Percentiles rank a stretch among this genome's conserved stretches.
These are phyloP conservation scores for Pachyramphus minor DNA, from an alignment of 2,113 vertebrate species.

Conservation along the genomic window DNA sequence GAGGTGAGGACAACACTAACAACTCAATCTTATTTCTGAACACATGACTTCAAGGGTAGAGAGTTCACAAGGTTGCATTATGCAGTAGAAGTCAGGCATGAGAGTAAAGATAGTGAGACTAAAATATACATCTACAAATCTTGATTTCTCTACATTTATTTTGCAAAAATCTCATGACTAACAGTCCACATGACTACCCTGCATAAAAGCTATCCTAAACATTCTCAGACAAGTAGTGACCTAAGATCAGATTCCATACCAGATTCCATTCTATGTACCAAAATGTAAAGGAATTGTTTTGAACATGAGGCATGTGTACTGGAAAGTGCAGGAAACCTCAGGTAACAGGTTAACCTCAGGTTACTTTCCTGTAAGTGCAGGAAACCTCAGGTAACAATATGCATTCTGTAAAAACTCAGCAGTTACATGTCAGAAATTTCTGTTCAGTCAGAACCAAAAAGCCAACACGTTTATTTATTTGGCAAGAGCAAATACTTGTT, in stretches of 20 bases:
- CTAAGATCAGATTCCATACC: background rate
- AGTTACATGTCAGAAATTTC: background rate
- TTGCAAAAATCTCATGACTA: background rate
- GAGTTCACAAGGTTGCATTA: background rate
- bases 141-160: background rate
- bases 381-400: background rate
- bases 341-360: background rate
- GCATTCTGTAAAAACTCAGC: background rate
- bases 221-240: background rate
- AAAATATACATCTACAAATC: background rate
- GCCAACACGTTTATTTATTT: background rate
- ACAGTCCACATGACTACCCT: background rate
- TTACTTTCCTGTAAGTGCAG: background rate
- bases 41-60: background rate
- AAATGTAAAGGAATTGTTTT: background rate
- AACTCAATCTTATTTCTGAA: background rate
- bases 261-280: fast-evolving
- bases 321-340: background rate
- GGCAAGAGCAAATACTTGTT: background rate
- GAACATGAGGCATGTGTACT: background rate
- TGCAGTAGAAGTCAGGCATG: background rate
- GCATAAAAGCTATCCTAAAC: background rate
- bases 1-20: background rate
- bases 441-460: background rate
- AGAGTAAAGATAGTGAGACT: background rate